Percentiles rank a stretch among this genome's conserved stretches.
These are phyloP conservation scores for Diadophis punctatus DNA, from an alignment of 2,113 vertebrate species.

Conservation along the genomic window DNA sequence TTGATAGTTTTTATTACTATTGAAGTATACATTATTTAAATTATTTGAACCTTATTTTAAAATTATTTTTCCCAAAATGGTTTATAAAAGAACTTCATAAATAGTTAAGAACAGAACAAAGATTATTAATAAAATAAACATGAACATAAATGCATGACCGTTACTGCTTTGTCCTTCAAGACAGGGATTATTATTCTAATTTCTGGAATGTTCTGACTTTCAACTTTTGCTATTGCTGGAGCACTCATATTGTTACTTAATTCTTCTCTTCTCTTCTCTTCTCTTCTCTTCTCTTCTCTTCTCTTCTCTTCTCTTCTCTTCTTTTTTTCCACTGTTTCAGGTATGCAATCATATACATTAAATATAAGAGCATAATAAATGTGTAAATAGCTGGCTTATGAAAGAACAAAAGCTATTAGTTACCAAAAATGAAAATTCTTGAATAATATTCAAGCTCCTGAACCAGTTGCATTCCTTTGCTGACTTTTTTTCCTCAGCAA, in stretches of 20 bases:
- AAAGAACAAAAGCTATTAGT: background rate
- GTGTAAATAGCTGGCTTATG: background rate
- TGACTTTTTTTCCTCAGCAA: background rate
- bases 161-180: background rate
- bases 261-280: background rate
- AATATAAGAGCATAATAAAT: background rate
- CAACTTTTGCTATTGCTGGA: background rate
- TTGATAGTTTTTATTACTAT: conserved; percentile 14
- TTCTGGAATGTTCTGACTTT: background rate
- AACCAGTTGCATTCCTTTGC: background rate
- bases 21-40: background rate
- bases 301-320: background rate
- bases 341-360: fast-evolving
- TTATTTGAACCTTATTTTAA: background rate
- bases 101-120: background rate
- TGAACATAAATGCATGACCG: fast-evolving
- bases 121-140: background rate
- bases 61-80: background rate
- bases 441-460: background rate
- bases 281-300: fast-evolving
- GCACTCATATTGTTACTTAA: background rate
- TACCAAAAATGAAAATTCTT: background rate
- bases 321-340: fast-evolving
- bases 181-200: background rate
- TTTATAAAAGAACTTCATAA: background rate